Evolutionary conservation across 2,797 vertebrate species (phyloP).

Genomic region (Sphenodon punctatus): DNA sequence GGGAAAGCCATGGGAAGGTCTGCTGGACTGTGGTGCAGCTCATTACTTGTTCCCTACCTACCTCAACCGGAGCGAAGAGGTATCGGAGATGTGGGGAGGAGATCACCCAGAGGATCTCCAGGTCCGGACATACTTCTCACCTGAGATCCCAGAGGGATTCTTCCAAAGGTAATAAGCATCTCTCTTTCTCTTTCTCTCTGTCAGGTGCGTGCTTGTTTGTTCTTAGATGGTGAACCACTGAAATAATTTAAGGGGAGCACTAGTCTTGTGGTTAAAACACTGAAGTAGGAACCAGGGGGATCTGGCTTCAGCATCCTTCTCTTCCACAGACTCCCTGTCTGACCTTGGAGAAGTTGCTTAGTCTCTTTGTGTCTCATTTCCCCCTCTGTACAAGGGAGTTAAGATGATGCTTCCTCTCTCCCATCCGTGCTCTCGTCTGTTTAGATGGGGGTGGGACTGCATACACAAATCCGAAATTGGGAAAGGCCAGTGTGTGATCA

Average conservation of each 20-base stretch:
- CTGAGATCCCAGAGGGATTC: slow-evolving; percentile 77
- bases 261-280: neutral
- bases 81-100: slow-evolving; percentile 74
- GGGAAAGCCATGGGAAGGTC: slow-evolving; percentile 46
- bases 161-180: slow-evolving; percentile 76
- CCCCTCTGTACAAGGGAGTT: accelerated
- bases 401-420: accelerated
- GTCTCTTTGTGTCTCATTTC: neutral
- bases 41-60: slow-evolving; percentile 79
- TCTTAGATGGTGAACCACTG: neutral
- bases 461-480: too few relatives aligned
- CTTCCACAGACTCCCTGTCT: accelerated
- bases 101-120: slow-evolving; percentile 73
- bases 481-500: too few relatives aligned
- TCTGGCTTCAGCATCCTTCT: neutral
- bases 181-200: neutral
- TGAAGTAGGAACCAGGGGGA: neutral
- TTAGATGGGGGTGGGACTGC: neutral
- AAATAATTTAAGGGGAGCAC: neutral
- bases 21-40: neutral
- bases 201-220: neutral
- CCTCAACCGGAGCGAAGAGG: slow-evolving; percentile 65
- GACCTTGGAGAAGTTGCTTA: neutral
- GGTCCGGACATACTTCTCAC: slow-evolving; percentile 74
- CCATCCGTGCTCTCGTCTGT: neutral